A percentile compares a stretch with the other conserved stretches of the same genome.
These are phyloP conservation scores for Lamprotornis superbus DNA, from an alignment of 2,113 vertebrate genomes.

Conservation along the genomic window DNA sequence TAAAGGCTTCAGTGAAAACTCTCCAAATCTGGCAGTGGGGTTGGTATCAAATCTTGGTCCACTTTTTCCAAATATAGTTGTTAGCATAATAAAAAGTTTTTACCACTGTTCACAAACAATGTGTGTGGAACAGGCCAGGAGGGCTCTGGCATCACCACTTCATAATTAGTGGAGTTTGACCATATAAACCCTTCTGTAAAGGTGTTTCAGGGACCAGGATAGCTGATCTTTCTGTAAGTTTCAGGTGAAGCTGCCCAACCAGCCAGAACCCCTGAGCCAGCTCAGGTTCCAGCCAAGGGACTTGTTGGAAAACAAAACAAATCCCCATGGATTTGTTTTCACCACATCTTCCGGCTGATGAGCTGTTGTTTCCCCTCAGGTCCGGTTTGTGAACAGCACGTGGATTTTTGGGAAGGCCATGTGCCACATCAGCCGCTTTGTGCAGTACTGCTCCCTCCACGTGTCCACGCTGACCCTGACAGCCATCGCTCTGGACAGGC, in stretches of 20 bases:
- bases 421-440: constrained; percentile 71
- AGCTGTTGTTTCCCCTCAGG: background rate
- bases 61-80: background rate
- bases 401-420: constrained; percentile 68
- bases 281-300: background rate
- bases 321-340: background rate
- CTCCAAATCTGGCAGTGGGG: background rate
- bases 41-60: background rate
- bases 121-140: background rate
- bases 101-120: background rate
- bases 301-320: background rate
- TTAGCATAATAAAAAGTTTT: background rate
- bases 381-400: constrained; percentile 65
- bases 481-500: constrained; percentile 63
- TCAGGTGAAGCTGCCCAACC: background rate
- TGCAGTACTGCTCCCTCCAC: constrained; percentile 71
- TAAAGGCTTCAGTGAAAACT: background rate
- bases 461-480: constrained; percentile 67
- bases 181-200: background rate
- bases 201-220: background rate
- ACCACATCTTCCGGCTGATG: background rate
- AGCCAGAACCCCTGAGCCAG: background rate
- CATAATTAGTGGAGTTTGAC: background rate
- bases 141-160: background rate
- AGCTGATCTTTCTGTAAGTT: background rate